Conservation (phyloP, 2,888 invertebrate species). For the Pammene aurita region DNA sequence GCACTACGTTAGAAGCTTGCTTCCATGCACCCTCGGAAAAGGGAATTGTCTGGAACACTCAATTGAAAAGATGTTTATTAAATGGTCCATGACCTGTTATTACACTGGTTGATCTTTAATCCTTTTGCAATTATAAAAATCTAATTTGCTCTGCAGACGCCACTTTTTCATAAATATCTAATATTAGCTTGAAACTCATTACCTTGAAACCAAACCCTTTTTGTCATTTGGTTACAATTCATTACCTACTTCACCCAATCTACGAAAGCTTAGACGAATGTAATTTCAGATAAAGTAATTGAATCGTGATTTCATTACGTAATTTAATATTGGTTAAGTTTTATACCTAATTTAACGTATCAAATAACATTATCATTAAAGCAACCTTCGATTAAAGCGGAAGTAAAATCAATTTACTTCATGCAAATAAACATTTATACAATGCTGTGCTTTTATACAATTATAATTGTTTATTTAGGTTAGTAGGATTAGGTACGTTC, state of each 20-base stretch:
- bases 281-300: not conserved
- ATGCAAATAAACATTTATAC: not conserved
- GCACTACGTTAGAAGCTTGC: too few relatives aligned
- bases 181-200: too few relatives aligned
- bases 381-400: not conserved
- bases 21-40: too few relatives aligned
- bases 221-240: not conserved
- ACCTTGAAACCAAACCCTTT: not conserved
- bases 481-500: too few relatives aligned
- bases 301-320: not conserved
- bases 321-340: constrained; percentile 2
- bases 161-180: too few relatives aligned
- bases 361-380: not conserved
- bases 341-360: not conserved
- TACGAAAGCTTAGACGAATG: not conserved
- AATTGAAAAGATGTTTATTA: too few relatives aligned
- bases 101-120: too few relatives aligned
- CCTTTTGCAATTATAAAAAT: too few relatives aligned
- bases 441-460: too few relatives aligned
- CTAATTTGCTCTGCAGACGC: too few relatives aligned
- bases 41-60: too few relatives aligned
- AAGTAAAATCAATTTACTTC: not conserved
- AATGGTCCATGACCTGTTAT: too few relatives aligned
- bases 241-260: not conserved
- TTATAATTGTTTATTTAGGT: not conserved